Conservation (phyloP, 1,140 invertebrate species). For the Matsumurasca onukii region DNA sequence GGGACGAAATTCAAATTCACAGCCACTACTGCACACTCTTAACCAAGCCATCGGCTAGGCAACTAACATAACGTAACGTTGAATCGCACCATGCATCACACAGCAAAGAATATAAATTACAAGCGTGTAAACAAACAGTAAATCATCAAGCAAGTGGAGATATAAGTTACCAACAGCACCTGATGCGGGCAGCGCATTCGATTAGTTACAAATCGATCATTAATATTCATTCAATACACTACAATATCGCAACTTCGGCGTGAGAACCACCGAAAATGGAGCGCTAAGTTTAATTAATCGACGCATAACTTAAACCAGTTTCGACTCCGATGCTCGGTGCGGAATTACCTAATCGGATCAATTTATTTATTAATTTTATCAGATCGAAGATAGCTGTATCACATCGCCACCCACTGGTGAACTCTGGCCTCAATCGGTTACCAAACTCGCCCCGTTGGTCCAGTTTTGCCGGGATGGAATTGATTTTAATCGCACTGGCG, state of each 20-base stretch:
- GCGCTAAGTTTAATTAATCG: constrained; percentile 13
- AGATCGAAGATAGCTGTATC: not conserved
- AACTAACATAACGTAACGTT: too few species aligned
- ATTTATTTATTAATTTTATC: constrained; percentile 22
- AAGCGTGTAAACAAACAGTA: too few species aligned
- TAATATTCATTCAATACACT: too few species aligned
- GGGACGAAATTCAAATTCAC: too few species aligned
- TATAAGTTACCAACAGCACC: not conserved
- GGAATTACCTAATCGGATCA: constrained; percentile 10
- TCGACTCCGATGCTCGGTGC: not conserved
- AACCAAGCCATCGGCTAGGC: too few species aligned
- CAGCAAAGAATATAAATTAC: too few species aligned
- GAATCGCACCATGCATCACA: too few species aligned
- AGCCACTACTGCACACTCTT: too few species aligned
- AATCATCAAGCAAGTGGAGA: not conserved
- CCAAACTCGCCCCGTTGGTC: too few species aligned
- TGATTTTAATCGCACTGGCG: not conserved
- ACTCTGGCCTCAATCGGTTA: not conserved
- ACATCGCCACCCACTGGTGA: not conserved
- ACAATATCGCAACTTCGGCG: not conserved
- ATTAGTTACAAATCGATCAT: too few species aligned
- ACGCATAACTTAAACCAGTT: constrained; percentile 23
- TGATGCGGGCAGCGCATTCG: too few species aligned
- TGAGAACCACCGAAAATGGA: constrained; percentile 16
- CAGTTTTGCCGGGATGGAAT: not conserved